Conservation (phyloP, 2,113 vertebrate species). For the Ophiodon elongatus region DNA sequence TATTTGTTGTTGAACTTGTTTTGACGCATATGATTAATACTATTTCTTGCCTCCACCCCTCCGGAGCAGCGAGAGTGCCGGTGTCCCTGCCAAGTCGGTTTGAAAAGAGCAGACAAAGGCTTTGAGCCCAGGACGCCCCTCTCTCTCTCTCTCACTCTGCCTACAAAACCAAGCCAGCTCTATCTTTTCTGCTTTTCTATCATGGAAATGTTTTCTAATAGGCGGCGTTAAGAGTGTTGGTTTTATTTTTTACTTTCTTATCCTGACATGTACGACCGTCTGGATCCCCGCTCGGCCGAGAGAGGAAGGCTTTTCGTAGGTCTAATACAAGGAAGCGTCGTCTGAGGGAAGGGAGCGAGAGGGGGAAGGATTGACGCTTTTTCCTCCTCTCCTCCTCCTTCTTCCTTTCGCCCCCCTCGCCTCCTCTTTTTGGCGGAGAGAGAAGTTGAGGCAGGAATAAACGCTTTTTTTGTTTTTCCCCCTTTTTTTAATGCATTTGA, state of each 20-base stretch:
- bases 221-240: slow-evolving; percentile 44
- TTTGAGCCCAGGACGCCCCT: slow-evolving; percentile 86
- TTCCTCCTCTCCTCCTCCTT: slow-evolving; percentile 77
- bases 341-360: slow-evolving; percentile 78
- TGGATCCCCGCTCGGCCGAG: slow-evolving; percentile 83
- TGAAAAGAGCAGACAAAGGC: slow-evolving; percentile 92
- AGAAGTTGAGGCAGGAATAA: slow-evolving; percentile 74
- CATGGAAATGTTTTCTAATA: slow-evolving; percentile 61
- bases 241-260: slow-evolving; percentile 69
- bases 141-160: slow-evolving; percentile 72
- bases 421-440: slow-evolving; percentile 77
- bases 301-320: slow-evolving; percentile 79
- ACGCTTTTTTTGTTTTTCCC: slow-evolving; percentile 59
- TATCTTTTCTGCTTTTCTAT: slow-evolving; percentile 55
- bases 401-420: slow-evolving; percentile 72
- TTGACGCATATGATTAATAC: rapidly evolving
- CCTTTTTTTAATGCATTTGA: slow-evolving; percentile 74
- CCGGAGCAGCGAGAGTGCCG: slow-evolving; percentile 66
- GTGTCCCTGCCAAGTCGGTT: slow-evolving; percentile 88
- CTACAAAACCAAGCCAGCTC: slow-evolving; percentile 63
- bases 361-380: slow-evolving; percentile 77
- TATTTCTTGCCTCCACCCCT: slow-evolving; percentile 61
- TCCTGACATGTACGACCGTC: slow-evolving; percentile 85
- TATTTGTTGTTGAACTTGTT: neutral
- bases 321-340: slow-evolving; percentile 82